Evolutionary conservation across 2,888 invertebrate species (phyloP).

Genomic region (Epirrhoe alternata): DNA sequence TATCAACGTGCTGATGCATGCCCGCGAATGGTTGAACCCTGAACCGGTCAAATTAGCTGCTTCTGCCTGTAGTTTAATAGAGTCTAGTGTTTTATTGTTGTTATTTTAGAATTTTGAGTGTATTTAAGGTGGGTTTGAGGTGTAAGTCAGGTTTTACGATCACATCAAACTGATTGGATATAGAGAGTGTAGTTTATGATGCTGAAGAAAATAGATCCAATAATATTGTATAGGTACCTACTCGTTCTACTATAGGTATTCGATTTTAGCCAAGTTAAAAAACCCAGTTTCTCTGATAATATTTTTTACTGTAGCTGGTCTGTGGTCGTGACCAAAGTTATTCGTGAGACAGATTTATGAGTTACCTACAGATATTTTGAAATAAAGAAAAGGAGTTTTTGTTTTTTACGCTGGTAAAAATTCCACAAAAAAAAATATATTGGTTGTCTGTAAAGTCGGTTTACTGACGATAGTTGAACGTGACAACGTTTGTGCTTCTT

Average conservation of each 20-base stretch:
- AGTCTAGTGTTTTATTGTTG: conserved; percentile 33
- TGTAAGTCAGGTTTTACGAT: conserved; percentile 13
- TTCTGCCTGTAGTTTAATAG: conserved; percentile 27
- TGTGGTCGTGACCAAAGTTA: too few relatives aligned
- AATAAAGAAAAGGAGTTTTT: too few relatives aligned
- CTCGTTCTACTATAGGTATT: not conserved
- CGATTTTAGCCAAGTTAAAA: too few relatives aligned
- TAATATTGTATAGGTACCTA: not conserved
- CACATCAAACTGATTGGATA: conserved; percentile 3
- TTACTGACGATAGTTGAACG: too few relatives aligned
- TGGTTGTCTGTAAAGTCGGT: too few relatives aligned
- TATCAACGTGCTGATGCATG: not conserved
- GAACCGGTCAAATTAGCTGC: conserved; percentile 29
- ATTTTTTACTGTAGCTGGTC: too few relatives aligned
- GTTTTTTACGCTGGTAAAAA: too few relatives aligned
- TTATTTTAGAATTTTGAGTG: conserved; percentile 25
- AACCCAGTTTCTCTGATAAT: too few relatives aligned
- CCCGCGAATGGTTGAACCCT: not conserved
- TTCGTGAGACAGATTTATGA: too few relatives aligned
- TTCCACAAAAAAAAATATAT: too few relatives aligned
- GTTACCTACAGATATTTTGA: too few relatives aligned
- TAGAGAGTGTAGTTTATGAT: not conserved
- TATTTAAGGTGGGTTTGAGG: not conserved
- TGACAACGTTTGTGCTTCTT: too few relatives aligned
- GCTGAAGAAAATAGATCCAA: not conserved